These are phyloP conservation scores for Lutraria rhynchaena DNA, from an alignment of 1,140 invertebrate genomes.

Conservation along the genomic window DNA sequence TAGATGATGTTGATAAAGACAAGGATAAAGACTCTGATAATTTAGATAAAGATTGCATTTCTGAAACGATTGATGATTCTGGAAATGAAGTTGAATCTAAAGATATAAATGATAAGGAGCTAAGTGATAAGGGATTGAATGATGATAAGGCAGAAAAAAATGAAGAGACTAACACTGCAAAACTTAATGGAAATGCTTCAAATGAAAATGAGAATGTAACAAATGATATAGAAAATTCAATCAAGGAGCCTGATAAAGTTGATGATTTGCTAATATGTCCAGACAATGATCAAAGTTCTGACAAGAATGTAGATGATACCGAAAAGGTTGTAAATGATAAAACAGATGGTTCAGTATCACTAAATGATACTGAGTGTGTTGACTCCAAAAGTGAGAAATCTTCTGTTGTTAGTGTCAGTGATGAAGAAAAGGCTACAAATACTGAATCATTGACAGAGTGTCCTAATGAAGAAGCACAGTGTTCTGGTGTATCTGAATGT, in stretches of 20 bases:
- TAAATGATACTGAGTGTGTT: background rate
- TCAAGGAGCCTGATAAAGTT: conserved; percentile 41
- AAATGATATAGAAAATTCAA: conserved; percentile 7
- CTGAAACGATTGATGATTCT: background rate
- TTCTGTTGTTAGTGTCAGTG: too few species aligned
- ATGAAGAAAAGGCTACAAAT: background rate
- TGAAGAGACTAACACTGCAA: background rate
- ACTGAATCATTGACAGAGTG: background rate
- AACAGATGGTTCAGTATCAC: background rate
- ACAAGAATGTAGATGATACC: too few species aligned
- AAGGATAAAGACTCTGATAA: background rate
- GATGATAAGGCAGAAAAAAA: background rate
- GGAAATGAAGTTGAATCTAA: background rate
- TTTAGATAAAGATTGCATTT: background rate
- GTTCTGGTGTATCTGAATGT: background rate
- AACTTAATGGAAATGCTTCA: background rate
- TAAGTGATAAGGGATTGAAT: background rate
- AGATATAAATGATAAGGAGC: background rate
- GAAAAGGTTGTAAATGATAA: background rate
- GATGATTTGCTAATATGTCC: background rate
- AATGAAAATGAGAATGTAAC: background rate
- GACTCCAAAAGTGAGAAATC: too few species aligned
- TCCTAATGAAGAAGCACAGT: background rate
- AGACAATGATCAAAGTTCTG: too few species aligned
- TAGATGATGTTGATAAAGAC: background rate